These are phyloP conservation scores for Trinectes maculatus DNA, from an alignment of 2,113 vertebrate species.

Conservation along the genomic window DNA sequence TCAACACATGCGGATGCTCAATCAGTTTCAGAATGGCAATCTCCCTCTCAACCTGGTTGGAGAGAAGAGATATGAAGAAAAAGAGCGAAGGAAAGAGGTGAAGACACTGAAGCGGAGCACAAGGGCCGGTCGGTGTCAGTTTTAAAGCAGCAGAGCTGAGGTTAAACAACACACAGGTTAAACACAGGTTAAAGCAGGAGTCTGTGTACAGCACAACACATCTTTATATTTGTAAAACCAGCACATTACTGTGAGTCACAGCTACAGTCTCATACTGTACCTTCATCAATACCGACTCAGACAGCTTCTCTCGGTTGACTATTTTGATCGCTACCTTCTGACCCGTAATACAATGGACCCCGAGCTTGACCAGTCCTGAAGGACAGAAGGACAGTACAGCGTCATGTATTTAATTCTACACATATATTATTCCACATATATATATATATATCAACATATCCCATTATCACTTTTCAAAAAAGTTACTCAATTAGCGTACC, in stretches of 20 bases:
- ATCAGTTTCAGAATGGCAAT: constrained; percentile 96
- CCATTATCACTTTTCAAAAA: neutral
- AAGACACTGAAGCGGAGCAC: constrained; percentile 34
- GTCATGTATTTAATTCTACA: too few species aligned
- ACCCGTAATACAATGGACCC: constrained; percentile 91
- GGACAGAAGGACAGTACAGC: neutral
- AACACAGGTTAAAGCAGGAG: constrained; percentile 24
- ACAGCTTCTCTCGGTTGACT: constrained; percentile 94
- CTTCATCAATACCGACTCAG: constrained; percentile 94
- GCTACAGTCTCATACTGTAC: constrained; percentile 68
- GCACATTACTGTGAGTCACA: neutral
- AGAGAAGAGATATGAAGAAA: constrained; percentile 21
- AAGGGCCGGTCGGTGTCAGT: constrained; percentile 8
- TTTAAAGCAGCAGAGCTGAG: constrained; percentile 6
- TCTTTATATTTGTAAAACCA: neutral
- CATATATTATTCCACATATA: too few species aligned
- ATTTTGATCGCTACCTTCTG: constrained; percentile 96
- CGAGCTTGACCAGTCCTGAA: constrained; percentile 91
- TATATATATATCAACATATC: too few species aligned
- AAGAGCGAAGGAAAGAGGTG: constrained; percentile 19
- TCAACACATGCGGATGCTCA: constrained; percentile 93
- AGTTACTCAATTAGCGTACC: too few species aligned
- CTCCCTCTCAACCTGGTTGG: constrained; percentile 90
- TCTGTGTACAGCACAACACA: constrained; percentile 13
- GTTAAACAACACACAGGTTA: constrained; percentile 17